Conservation (phyloP, 2,888 invertebrate genomes). For the Yponomeuta evonymella region DNA sequence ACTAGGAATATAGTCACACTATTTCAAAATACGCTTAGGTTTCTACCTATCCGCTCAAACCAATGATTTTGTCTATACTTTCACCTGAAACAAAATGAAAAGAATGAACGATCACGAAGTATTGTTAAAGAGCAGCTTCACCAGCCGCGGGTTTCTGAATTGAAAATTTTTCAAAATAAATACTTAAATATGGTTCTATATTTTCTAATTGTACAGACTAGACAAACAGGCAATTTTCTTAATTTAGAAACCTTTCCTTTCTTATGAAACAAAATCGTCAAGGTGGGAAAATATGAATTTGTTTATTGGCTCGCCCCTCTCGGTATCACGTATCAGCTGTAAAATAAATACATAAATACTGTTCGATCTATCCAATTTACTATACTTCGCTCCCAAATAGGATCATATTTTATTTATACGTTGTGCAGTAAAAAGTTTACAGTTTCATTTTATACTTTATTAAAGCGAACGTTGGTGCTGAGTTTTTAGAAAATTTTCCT, state of each 20-base stretch:
- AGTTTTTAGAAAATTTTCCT: background rate
- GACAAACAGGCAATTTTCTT: too few relatives aligned
- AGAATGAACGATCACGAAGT: too few relatives aligned
- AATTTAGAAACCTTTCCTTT: too few relatives aligned
- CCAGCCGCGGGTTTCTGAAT: too few relatives aligned
- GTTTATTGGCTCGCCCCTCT: background rate
- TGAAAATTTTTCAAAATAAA: too few relatives aligned
- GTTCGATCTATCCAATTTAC: background rate
- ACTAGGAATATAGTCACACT: background rate
- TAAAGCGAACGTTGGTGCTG: background rate
- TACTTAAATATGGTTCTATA: too few relatives aligned
- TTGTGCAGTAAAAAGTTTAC: conserved; percentile 15
- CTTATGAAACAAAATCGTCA: background rate
- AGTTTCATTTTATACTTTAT: conserved; percentile 2
- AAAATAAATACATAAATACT: background rate
- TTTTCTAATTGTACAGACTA: too few relatives aligned
- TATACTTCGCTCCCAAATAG: background rate
- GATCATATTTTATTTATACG: conserved; percentile 8
- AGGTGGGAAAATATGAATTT: background rate
- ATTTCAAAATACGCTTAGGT: too few relatives aligned
- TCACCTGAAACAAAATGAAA: too few relatives aligned
- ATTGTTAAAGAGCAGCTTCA: too few relatives aligned
- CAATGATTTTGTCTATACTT: too few relatives aligned
- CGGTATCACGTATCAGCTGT: background rate
- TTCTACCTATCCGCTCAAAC: too few relatives aligned